Evolutionary conservation across 2,888 invertebrate species (phyloP), one percentile per base, ranked within the genome.

Genomic region (Drosophila vallismaia): DNA sequence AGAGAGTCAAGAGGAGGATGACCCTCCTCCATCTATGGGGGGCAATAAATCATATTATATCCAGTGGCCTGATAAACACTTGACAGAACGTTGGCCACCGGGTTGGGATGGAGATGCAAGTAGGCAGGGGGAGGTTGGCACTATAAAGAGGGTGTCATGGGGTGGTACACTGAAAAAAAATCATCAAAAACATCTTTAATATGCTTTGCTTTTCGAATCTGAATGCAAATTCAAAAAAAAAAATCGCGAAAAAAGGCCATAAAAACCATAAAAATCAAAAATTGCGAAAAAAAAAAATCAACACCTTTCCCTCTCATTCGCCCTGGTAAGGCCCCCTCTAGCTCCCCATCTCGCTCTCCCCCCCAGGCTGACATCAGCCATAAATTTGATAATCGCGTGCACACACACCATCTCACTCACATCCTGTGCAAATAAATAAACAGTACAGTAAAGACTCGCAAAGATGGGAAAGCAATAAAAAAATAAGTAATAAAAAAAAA

Each of bases 311-410:
- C 36, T 36, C 36, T 36, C 36, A 6, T 6, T 36, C n/a, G n/a
- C 36, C 4, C 6, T 1, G 5, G 5, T n/a, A 6, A n/a, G n/a
- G n/a, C 62, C n/a, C 12, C 19, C 19, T 19, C 19, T 19, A 2
- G 19, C 19, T 19, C 19, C 19, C 19, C 19, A 19, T 19, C 19
- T 19, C 19, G 19, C 19, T 60, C 59, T 60, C 59, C 12, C 36
- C 24, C 10, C 36, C n/a, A n/a, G 36, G 36, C 36, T 86, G 86
- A 86, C 86, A 86, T 84, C 75, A 84, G 75, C 67, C 64, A 80
- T 77, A 73, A 75, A 84, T 84, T 80, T 77, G 66, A 77, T 77
- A 86, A 77, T 77, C 78, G 78, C 75, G 77, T 84, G 80, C 60
- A 70, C 70, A 67, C 45, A 57, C 45, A 33, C 42, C 54, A 49